These are phyloP conservation scores for Mystacides longicornis DNA, from an alignment of 2,888 invertebrate species.

Conservation along the genomic window DNA sequence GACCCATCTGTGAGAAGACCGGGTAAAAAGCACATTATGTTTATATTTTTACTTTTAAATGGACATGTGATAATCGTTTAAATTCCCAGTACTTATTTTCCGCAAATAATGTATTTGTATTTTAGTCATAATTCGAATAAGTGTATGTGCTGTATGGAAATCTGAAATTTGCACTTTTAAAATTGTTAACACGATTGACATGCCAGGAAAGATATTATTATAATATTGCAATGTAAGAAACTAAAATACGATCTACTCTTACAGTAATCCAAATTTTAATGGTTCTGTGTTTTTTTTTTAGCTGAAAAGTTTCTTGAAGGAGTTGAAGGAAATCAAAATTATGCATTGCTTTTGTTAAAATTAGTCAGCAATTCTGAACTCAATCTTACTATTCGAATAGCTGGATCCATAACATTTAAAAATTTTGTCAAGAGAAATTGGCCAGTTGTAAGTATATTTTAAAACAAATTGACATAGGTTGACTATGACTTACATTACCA, in stretches of 20 bases:
- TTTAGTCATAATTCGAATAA: not conserved
- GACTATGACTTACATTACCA: not conserved
- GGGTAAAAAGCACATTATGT: slow-evolving; percentile 55
- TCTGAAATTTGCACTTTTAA: no score
- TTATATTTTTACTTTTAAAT: not conserved
- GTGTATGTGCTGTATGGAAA: not conserved
- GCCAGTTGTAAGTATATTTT: slow-evolving; percentile 62
- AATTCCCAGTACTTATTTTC: not conserved
- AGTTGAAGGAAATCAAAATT: slow-evolving; percentile 85
- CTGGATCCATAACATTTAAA: slow-evolving; percentile 92
- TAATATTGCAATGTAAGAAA: not conserved
- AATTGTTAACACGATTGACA: not conserved
- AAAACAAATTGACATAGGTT: not conserved
- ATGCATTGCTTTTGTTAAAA: slow-evolving; percentile 76
- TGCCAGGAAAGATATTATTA: not conserved
- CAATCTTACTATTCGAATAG: slow-evolving; percentile 75
- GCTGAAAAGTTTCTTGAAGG: slow-evolving; percentile 90
- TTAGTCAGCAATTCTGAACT: slow-evolving; percentile 77
- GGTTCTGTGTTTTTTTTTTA: slow-evolving; percentile 33
- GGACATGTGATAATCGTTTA: not conserved
- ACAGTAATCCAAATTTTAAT: not conserved
- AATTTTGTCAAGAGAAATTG: slow-evolving; percentile 96
- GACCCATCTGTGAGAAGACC: slow-evolving; percentile 75
- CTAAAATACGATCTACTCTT: not conserved
- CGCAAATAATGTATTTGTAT: not conserved